Percentiles rank a stretch among this genome's conserved stretches.
Conservation (phyloP, 2,888 invertebrate species). For the Cotesia congregata region DNA sequence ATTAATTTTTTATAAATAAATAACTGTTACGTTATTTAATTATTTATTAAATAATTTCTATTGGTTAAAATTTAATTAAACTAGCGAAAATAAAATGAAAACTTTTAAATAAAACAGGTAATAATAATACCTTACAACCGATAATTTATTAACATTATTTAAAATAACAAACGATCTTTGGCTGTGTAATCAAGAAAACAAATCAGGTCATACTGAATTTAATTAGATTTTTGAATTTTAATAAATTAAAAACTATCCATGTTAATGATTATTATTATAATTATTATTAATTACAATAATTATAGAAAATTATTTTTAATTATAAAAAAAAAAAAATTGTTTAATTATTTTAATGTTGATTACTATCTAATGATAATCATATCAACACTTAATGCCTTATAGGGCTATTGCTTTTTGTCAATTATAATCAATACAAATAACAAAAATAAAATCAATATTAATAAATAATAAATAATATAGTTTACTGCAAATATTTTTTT, state of each 20-base stretch:
- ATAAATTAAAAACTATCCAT: not conserved
- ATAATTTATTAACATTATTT: not conserved
- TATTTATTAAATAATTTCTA: not conserved
- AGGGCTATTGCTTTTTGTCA: conserved; percentile 9
- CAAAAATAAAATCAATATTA: not conserved
- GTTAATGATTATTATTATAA: not conserved
- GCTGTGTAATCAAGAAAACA: conserved; percentile 5
- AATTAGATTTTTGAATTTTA: not conserved
- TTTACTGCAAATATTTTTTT: conserved; percentile 3
- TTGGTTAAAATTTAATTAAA: not conserved
- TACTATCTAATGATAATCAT: conserved; percentile 21
- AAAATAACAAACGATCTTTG: not conserved
- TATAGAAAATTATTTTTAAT: conserved; percentile 24
- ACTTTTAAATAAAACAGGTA: not conserved
- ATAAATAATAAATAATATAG: not conserved
- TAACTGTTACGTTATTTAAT: conserved; percentile 22
- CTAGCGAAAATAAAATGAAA: not conserved
- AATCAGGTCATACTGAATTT: not conserved
- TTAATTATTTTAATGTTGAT: conserved; percentile 13
- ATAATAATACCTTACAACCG: not conserved
- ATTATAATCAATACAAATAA: conserved; percentile 12
- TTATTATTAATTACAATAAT: not conserved
- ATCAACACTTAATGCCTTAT: conserved; percentile 29
- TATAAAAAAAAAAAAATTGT: not conserved
- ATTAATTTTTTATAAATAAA: conserved; percentile 24